These are phyloP conservation scores for Trematocara zebra DNA, from an alignment of 2,113 vertebrate genomes.

Conservation along the genomic window DNA sequence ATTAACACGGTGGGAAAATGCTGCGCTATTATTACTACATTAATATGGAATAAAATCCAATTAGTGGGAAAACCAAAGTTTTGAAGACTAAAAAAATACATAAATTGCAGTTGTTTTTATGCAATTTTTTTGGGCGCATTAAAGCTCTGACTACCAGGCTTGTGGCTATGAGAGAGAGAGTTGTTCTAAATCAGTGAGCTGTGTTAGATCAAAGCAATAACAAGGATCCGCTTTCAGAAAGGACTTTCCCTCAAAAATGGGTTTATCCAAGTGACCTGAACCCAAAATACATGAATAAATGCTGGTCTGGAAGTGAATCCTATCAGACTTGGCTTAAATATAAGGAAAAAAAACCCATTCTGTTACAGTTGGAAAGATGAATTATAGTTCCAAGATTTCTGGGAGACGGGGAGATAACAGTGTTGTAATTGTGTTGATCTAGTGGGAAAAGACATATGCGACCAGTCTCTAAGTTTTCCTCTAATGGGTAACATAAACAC, in stretches of 20 bases:
- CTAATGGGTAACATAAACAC: conserved; percentile 31
- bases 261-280: conserved; percentile 28
- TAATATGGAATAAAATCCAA: not conserved
- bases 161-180: not conserved
- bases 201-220: conserved; percentile 40
- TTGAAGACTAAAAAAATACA: not conserved
- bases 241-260: conserved; percentile 25
- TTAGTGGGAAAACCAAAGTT: not conserved
- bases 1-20: not conserved
- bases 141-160: not conserved
- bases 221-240: conserved; percentile 18
- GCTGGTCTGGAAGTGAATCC: conserved; percentile 4
- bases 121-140: not conserved
- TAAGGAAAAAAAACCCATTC: not conserved
- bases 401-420: conserved; percentile 17
- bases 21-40: not conserved
- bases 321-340: conserved; percentile 19
- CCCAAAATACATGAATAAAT: not conserved
- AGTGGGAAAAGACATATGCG: not conserved
- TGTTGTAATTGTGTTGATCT: conserved; percentile 16
- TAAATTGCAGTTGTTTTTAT: not conserved
- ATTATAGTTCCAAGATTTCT: conserved; percentile 12
- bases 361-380: conserved; percentile 2
- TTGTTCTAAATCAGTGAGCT: conserved; percentile 27
- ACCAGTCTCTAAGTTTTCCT: conserved; percentile 16